These are phyloP conservation scores for Notechis scutatus DNA, from an alignment of 2,113 vertebrate genomes.

Conservation along the genomic window DNA sequence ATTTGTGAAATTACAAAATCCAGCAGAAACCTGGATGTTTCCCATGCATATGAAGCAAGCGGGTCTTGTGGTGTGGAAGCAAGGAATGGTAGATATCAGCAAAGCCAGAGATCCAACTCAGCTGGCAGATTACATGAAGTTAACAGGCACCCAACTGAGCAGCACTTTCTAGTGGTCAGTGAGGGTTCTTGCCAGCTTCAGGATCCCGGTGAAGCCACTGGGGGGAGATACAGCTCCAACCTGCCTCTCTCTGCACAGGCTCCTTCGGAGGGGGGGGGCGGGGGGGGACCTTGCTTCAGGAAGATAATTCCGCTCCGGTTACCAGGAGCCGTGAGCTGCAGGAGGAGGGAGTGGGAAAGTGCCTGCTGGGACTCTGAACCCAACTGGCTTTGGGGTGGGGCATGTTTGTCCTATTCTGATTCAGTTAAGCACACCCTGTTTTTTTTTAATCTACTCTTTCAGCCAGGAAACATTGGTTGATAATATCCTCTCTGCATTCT, in stretches of 20 bases:
- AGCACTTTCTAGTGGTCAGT: neutral
- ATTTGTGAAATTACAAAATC: neutral
- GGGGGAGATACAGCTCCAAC: conserved; percentile 20
- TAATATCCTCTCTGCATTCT: neutral
- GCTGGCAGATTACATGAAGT: neutral
- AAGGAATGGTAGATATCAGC: neutral
- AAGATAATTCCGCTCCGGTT: neutral
- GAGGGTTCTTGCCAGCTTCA: neutral
- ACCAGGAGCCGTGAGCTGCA: neutral
- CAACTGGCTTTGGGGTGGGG: conserved; percentile 7
- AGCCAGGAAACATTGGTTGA: neutral
- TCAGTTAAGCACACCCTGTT: conserved; percentile 20
- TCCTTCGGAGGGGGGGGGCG: neutral
- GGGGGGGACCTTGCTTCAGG: conserved; percentile 21
- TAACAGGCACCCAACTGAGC: neutral
- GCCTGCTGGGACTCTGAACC: conserved; percentile 18
- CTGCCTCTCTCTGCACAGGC: neutral
- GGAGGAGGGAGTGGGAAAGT: neutral
- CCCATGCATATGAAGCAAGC: neutral
- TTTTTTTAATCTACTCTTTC: neutral
- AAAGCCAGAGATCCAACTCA: neutral
- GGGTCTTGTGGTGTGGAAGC: neutral
- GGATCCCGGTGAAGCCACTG: neutral
- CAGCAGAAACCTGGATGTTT: neutral
- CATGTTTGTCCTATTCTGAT: conserved; percentile 2